phyloP scores from a whole-genome alignment of 1,140 invertebrate species.

The Mactra quadrangularis region DNA sequence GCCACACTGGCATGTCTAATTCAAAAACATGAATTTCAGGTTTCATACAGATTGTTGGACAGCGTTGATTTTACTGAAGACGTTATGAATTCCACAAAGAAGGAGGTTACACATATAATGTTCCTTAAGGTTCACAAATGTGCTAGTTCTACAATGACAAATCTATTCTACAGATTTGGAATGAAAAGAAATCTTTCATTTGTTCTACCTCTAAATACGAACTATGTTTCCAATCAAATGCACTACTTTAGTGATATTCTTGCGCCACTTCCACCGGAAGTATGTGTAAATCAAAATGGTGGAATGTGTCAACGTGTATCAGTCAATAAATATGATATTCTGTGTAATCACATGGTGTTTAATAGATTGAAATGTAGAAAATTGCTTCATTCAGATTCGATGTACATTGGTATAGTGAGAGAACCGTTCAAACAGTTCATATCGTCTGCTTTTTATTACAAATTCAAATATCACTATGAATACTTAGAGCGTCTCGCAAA shows the following conservation, averaged over 20 bases:
- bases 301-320: too few species aligned
- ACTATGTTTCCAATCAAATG: slow-evolving; percentile 1
- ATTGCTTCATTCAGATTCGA: slow-evolving; percentile 3
- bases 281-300: not conserved
- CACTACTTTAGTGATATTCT: slow-evolving; percentile 20
- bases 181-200: slow-evolving; percentile 55
- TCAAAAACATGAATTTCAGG: too few species aligned
- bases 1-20: too few species aligned
- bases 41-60: too few species aligned
- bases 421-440: slow-evolving; percentile 15
- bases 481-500: slow-evolving; percentile 3
- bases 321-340: slow-evolving; percentile 36
- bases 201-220: slow-evolving; percentile 38
- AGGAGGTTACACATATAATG: slow-evolving; percentile 15
- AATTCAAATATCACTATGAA: not conserved
- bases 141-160: slow-evolving; percentile 65
- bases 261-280: not conserved
- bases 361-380: not conserved
- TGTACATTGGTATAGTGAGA: slow-evolving; percentile 20
- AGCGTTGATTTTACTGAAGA: too few species aligned
- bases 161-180: slow-evolving; percentile 64
- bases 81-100: too few species aligned
- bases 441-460: slow-evolving; percentile 29
- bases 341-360: slow-evolving; percentile 39
- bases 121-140: slow-evolving; percentile 69